Evolutionary conservation across 2,888 invertebrate species (phyloP).

Genomic region (Allacma fusca): DNA sequence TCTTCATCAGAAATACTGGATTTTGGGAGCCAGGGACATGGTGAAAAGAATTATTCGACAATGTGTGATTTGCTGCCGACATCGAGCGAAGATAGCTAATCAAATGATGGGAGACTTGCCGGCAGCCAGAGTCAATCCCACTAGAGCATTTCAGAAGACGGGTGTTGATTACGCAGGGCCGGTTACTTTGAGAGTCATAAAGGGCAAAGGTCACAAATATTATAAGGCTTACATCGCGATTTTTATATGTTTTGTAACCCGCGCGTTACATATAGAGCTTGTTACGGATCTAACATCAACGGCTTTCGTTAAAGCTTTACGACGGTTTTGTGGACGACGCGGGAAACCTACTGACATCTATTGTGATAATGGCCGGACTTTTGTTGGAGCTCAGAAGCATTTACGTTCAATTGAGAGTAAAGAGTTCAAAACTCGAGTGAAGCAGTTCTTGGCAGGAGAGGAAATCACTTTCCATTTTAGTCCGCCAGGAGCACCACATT

Average conservation of each 20-base stretch:
- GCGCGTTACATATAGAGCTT: slow-evolving; percentile 32
- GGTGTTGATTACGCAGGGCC: slow-evolving; percentile 63
- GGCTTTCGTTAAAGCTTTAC: not conserved
- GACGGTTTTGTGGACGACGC: not conserved
- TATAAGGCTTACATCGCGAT: slow-evolving; percentile 42
- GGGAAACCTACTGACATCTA: not conserved
- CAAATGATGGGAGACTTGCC: slow-evolving; percentile 62
- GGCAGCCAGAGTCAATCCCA: slow-evolving; percentile 58
- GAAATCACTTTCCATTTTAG: slow-evolving; percentile 37
- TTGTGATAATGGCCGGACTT: not conserved
- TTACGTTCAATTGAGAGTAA: slow-evolving; percentile 32
- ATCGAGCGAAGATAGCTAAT: not conserved
- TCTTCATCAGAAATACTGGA: slow-evolving; percentile 11
- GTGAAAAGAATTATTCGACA: too few species aligned
- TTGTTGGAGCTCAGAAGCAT: slow-evolving; percentile 39
- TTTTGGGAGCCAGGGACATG: not conserved
- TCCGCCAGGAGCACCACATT: slow-evolving; percentile 40
- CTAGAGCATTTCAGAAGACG: slow-evolving; percentile 61
- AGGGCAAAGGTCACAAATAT: slow-evolving; percentile 36
- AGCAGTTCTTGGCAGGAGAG: slow-evolving; percentile 25
- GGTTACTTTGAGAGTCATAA: slow-evolving; percentile 59
- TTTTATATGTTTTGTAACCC: slow-evolving; percentile 47
- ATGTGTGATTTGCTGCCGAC: not conserved
- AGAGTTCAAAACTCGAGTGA: too few species aligned
- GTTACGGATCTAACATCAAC: not conserved